Base-by-base conservation (phyloP, 2,797 vertebrate genomes). In the Hozukius guyotensis region DNA sequence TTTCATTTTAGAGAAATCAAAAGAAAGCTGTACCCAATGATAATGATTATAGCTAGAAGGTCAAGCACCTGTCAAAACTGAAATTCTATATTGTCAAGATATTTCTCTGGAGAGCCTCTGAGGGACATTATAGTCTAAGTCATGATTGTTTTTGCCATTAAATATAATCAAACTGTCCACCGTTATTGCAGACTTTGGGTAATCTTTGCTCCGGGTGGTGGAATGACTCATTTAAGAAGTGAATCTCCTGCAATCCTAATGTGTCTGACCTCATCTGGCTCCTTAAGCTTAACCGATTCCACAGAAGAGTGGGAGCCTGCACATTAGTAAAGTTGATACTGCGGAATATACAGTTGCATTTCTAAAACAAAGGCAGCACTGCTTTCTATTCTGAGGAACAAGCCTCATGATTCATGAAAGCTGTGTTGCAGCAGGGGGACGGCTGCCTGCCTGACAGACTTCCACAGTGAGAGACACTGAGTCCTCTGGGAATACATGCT, bases 401-500 rank as follows among this genome's bases (percentile, higher is more conserved):
- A 69, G 59, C 42, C 61, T 78, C 64, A 75, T 91, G 86, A 92
- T 86, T 93, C 83, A 90, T 90, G 72, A 89, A 90, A 87, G 83
- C 86, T 72, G 72, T 61, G 65, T 52, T 61, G 57, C 57, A 66
- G 67, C 55, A 75, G 66, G 27, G 22, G 65, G 75, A 74, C 71
- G 69, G 57, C 83, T 77, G 75, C 46, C 46, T 49, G 20, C 70
- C 66, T 91, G 87, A 90, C 81, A 89, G 78, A 80, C 86, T 87
- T 92, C 88, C 74, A 85, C 87, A 77, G 84, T 85, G 82, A 86
- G 81, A 85, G 78, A 82, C 71, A 12, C 77, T 91, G 46, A n/a
- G 8, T 52, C 86, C 86, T 85, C 75, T 82, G 88, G 92, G 89
- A 92, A 89, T 80, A 86, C 75, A 75, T 64, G 90, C 89, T 90